Evolutionary conservation across 2,888 invertebrate species (phyloP).

Genomic region (Endotricha flammealis): DNA sequence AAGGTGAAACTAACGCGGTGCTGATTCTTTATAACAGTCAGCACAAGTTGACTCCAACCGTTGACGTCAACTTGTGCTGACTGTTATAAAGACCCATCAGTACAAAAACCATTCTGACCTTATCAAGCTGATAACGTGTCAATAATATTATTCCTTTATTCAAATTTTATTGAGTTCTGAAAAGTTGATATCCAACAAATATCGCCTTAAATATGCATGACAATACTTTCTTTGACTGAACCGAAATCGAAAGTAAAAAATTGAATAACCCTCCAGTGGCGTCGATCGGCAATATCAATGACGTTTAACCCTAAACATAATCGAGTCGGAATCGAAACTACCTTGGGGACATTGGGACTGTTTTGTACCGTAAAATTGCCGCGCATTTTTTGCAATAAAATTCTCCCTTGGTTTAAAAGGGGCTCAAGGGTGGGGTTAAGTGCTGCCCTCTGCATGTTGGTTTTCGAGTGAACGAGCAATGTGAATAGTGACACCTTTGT

Average conservation of each 20-base stretch:
- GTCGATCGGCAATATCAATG: slow-evolving; percentile 74
- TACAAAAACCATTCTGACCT: too few relatives aligned
- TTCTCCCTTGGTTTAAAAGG: slow-evolving; percentile 55
- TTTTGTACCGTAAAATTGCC: slow-evolving; percentile 66
- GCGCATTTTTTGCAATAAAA: slow-evolving; percentile 68
- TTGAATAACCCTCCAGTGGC: slow-evolving; percentile 66
- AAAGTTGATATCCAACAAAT: too few relatives aligned
- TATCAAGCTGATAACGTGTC: too few relatives aligned
- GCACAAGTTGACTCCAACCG: too few relatives aligned
- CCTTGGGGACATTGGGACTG: slow-evolving; percentile 70
- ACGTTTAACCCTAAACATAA: slow-evolving; percentile 78
- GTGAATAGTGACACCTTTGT: slow-evolving; percentile 20
- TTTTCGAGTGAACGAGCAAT: slow-evolving; percentile 28
- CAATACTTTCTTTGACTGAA: not conserved
- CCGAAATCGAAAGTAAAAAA: slow-evolving; percentile 31
- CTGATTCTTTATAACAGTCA: too few relatives aligned
- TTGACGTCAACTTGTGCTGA: too few relatives aligned
- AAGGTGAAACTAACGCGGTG: too few relatives aligned
- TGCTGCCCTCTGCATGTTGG: slow-evolving; percentile 38
- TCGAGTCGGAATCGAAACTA: slow-evolving; percentile 74
- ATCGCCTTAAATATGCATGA: too few relatives aligned
- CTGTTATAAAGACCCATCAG: too few relatives aligned
- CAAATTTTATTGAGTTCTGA: too few relatives aligned
- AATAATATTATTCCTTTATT: too few relatives aligned
- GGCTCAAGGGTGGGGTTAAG: slow-evolving; percentile 47